Percentiles rank a stretch among this genome's conserved stretches.
Conservation (phyloP, 2,113 vertebrate species). For the Antidorcas marsupialis region DNA sequence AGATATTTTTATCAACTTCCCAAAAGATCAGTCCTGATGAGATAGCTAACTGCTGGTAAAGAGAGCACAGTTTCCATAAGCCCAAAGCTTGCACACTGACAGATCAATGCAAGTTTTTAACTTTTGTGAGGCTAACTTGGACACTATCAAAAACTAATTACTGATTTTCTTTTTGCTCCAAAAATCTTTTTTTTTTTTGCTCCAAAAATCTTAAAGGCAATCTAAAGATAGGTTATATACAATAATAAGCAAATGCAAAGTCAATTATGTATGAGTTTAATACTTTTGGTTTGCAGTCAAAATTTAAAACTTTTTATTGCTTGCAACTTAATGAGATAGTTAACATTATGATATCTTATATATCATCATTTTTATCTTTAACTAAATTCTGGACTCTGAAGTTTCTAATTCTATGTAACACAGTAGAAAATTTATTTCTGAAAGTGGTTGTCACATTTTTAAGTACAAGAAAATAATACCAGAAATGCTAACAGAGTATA, state of each 20-base stretch:
- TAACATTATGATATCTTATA: not conserved
- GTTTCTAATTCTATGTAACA: not conserved
- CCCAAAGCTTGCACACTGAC: not conserved
- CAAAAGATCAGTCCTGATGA: not conserved
- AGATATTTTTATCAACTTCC: not conserved
- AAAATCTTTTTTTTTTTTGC: not conserved
- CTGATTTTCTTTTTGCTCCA: not conserved
- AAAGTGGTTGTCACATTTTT: not conserved
- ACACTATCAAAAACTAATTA: not conserved
- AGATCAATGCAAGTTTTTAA: not conserved
- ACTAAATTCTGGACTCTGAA: not conserved
- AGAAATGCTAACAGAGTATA: not conserved
- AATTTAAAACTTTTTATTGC: not conserved
- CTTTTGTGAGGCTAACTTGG: not conserved
- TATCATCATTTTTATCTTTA: not conserved
- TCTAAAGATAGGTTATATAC: not conserved
- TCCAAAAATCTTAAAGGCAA: not conserved
- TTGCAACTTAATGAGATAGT: not conserved
- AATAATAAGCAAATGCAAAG: not conserved
- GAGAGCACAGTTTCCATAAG: not conserved
- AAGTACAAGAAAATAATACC: not conserved
- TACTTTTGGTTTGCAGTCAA: not conserved
- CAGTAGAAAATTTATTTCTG: not conserved
- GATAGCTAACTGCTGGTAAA: not conserved
- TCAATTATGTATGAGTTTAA: not conserved